Evolutionary conservation across 2,797 vertebrate genomes (phyloP), one percentile per base, ranked within the genome.

Genomic region (Coreius guichenoti): DNA sequence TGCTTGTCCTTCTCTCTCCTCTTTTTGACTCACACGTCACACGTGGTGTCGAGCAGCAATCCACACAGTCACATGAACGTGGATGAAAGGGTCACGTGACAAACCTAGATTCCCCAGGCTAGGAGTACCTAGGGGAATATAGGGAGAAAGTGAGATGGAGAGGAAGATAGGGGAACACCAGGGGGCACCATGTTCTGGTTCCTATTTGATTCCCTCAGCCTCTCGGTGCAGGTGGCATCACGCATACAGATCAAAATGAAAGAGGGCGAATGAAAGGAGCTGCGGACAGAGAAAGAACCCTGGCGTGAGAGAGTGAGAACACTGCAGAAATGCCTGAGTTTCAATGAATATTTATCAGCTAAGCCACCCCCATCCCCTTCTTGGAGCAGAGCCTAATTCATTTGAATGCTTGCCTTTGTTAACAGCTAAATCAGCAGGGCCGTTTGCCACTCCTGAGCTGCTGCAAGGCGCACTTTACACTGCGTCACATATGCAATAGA

Each of bases 381-480:
- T 75, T 93, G 93, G 92, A 93, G 90, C 83, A 0, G 47, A n/a
- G 90, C 94, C 96, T 94, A 91, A 90, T 39, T 92, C 85, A 82
- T 90, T 89, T 87, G 89, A 91, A 91, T 92, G 61, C 89, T 85
- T 3, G 54, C 91, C 91, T 94, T 94, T 95, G 94, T 95, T 93
- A 92, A 91, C 89, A 86, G 89, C 90, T 85, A 88, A 74, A 90
- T 87, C 83, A 91, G 88, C 61, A 78, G 88, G 88, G 69, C 72
- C 54, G 33, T 76, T 72, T 51, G 73, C 79, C 49, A 68, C 72
- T 87, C 33, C 72, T 77, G 65, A 72, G 65, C 79, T 81, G 63
- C 51, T 65, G 79, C 78, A 43, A 58, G 51, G 43, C 26, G 70
- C 54, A 81, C 72, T 69, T n/a, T 65, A 80, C 76, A 47, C 77